These are phyloP conservation scores for Cyphotilapia sp. DNA, from an alignment of 2,113 vertebrate genomes.

Conservation along the genomic window DNA sequence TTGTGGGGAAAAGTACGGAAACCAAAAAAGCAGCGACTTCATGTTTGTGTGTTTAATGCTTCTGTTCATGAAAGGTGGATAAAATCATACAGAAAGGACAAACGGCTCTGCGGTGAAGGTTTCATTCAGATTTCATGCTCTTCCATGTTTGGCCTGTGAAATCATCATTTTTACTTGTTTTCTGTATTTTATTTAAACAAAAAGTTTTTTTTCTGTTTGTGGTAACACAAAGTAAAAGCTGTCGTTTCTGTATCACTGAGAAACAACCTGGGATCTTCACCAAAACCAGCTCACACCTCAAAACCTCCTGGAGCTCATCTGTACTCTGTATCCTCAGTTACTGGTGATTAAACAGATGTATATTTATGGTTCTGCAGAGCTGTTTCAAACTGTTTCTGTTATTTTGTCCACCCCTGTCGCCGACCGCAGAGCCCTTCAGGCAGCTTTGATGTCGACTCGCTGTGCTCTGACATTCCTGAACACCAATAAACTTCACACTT, in stretches of 20 bases:
- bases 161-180: not conserved
- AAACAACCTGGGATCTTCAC: not conserved
- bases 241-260: fast-evolving
- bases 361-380: not conserved
- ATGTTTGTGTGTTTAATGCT: not conserved
- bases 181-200: not conserved
- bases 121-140: not conserved
- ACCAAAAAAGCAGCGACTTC: not conserved
- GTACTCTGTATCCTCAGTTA: fast-evolving
- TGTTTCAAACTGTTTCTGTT: not conserved
- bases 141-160: not conserved
- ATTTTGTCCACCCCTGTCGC: not conserved
- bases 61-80: not conserved
- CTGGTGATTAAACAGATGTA: fast-evolving
- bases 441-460: not conserved
- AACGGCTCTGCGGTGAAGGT: not conserved
- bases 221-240: not conserved
- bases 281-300: not conserved
- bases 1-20: not conserved
- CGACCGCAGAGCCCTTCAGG: not conserved
- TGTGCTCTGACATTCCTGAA: not conserved
- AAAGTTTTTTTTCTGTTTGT: not conserved
- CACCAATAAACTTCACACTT: not conserved
- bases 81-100: not conserved
- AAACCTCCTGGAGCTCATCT: not conserved